Evolutionary conservation across 2,113 vertebrate genomes (phyloP), one percentile per base, ranked within the genome.

Genomic region (Saccopteryx leptura): DNA sequence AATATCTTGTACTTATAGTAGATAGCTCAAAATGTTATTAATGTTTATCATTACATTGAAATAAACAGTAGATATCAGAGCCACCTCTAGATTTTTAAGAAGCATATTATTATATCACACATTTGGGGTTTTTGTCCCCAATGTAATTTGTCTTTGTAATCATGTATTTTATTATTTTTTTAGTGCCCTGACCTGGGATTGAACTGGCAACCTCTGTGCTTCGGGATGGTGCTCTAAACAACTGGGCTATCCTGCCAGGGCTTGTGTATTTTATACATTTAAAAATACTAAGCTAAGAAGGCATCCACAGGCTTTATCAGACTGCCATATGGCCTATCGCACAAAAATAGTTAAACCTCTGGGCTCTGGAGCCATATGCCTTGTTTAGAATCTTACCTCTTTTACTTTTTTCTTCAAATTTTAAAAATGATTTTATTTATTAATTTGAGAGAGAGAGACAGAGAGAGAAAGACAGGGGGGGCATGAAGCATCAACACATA

Each of bases 111-210:
- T 90, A 3, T 97, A 48, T 82, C 50, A 87, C 65, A 74, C 15
- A 89, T 76, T 87, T 48, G 58, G 19, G 23, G 4, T n/a, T 93
- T 83, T 93, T 68, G 10, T 26, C 23, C 52, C 68, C 5, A 33
- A 17, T 66, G 28, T 93, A 93, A 65, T 88, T 91, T 33, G 12
- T 87, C 39, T 90, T 94, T 92, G 71, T 54, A 78, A 82, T 89
- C 10, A 56, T 54, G 48, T 63, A 14, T 90, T 52, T 46, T 90
- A 39, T 93, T 92, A 88, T 82, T 78, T 95, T 39, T 39, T 39
- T 39, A 39, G 39, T 39, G 39, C 39, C 39, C 39, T 39, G 39
- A 39, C 39, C 39, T 39, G 39, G 39, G 39, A 39, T 39, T 39
- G 39, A 39, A 39, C 39, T 39, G 39, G 39, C 39, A 39, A 39